Evolutionary conservation across 2,888 invertebrate species (phyloP), one percentile per base, ranked within the genome.

Genomic region (Eupithecia centaureata): DNA sequence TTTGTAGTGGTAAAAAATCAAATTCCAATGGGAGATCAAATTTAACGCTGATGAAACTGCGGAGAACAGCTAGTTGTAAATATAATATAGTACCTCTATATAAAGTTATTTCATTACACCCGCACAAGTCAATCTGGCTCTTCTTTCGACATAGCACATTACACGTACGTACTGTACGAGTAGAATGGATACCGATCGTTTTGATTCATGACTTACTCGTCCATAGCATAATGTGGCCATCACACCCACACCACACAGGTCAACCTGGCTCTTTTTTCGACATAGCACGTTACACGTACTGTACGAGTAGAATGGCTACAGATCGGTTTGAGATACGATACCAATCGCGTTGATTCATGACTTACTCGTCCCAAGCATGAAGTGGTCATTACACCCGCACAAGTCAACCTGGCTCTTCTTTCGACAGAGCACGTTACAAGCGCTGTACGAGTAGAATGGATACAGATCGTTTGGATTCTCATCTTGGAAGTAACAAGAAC

Each of bases 111-210:
- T 96, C 96, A 51, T 95, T 94, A 83, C 96, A 96, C 60, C 94
- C 94, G 80, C 96, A 96, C 4, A 91, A 77, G 22, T 91, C 83
- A 27, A 95, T 76, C 78, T 96, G 96, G 0, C 94, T 94, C 69
- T 91, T 88, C 82, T 95, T 95, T 57, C 96, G 93, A 75, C 96
- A 96, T 66, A 95, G 95, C 0, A 96, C 95, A 0, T 94, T 94
- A 79, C 97, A n/a, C n/a, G n/a, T n/a, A 97, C 0, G 96, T 95
- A 77, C 95, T 96, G 81, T 95, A 96, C 56, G 96, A 96, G 81
- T 97, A 97, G 68, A 93, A 90, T 0, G 94, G 92, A 82, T 96
- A 96, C 0, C 96, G 91, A 30, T 94, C 92, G 12, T 94, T 87
- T 60, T 94, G 86, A 63, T 95, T 95, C 85, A n/a, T n/a, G 27